Evolutionary conservation across 2,888 invertebrate species (phyloP), one percentile per base, ranked within the genome.

Genomic region (Patella caerulea): DNA sequence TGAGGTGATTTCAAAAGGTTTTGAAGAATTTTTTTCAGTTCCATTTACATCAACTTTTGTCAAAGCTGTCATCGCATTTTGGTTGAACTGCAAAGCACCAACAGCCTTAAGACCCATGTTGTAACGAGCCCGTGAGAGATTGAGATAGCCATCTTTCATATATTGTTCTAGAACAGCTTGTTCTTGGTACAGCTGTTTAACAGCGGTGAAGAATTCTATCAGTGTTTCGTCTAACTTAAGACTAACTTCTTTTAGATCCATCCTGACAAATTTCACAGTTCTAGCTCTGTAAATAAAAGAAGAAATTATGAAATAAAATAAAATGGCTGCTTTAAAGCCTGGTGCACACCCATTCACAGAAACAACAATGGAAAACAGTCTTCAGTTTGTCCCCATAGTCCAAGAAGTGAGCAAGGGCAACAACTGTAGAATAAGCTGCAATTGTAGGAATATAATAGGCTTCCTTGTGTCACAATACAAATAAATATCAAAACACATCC

Each of bases 81-180:
- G 79, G 72, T 85, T 82, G 74, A 86, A 86, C 76, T 88, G 87
- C 15, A 83, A 74, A 4, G 84, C 77, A 9, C 87, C 77, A 5
- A 89, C 87, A n/a, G 85, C 82, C 54, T 84, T 85, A 7, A 81
- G 79, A 7, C 89, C 89, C 87, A 88, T 88, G 54, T 76, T 86
- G 80, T 88, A 89, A 54, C 89, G 86, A 55, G 89, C 86, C 69
- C 86, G 78, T 4, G 87, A 88, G 78, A 88, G 77, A 72, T 83
- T 81, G 1, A 86, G 76, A 73, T 81, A 86, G 9, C 87, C 87
- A 70, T 81, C 78, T 75, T 85, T 86, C 79, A 87, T 72, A 5
- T 78, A 56, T 3, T 82, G 75, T 11, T 83, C 82, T 5, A 87
- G 81, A 55, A 79, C 75, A 4, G 78, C 78, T 72, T 84, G 86